These are phyloP conservation scores for Diaprepes abbreviatus DNA, from an alignment of 2,888 invertebrate species.

Conservation along the genomic window DNA sequence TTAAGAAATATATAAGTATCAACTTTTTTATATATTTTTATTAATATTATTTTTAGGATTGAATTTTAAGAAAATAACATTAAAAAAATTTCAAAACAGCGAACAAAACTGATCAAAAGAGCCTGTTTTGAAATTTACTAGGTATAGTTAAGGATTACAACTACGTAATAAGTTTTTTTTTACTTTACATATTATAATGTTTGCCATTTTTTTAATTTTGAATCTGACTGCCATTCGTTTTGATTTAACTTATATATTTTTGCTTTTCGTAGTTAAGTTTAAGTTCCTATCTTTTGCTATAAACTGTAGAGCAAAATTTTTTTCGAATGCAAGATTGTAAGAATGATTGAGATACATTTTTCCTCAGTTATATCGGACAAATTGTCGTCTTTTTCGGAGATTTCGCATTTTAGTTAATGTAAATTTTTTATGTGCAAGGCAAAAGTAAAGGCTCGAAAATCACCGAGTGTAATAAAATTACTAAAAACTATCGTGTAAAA, in stretches of 20 bases:
- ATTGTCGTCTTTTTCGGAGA: constrained; percentile 13
- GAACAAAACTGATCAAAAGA: constrained; percentile 22
- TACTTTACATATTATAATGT: constrained; percentile 48
- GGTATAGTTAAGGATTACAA: constrained; percentile 41
- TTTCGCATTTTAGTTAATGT: constrained; percentile 6
- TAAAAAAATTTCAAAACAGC: constrained; percentile 41
- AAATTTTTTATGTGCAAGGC: constrained; percentile 15
- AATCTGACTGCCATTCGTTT: constrained; percentile 63
- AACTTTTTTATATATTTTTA: constrained; percentile 50
- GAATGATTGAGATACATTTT: constrained; percentile 40
- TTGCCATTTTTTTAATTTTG: constrained; percentile 60
- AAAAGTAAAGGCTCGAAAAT: constrained; percentile 28
- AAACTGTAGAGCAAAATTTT: constrained; percentile 57
- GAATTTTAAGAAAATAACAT: constrained; percentile 37
- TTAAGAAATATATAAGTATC: constrained; percentile 47
- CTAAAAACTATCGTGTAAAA: constrained; percentile 26
- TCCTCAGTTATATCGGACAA: constrained; percentile 7
- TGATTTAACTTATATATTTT: constrained; percentile 59
- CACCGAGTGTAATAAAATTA: constrained; percentile 19
- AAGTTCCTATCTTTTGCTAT: constrained; percentile 62
- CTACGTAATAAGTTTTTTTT: constrained; percentile 52
- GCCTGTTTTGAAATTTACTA: constrained; percentile 42
- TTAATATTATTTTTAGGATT: constrained; percentile 46
- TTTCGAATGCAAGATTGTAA: constrained; percentile 53
- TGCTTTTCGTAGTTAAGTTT: constrained; percentile 62